Base-by-base conservation (phyloP, 2,113 vertebrate species). In the Salvator merianae region DNA sequence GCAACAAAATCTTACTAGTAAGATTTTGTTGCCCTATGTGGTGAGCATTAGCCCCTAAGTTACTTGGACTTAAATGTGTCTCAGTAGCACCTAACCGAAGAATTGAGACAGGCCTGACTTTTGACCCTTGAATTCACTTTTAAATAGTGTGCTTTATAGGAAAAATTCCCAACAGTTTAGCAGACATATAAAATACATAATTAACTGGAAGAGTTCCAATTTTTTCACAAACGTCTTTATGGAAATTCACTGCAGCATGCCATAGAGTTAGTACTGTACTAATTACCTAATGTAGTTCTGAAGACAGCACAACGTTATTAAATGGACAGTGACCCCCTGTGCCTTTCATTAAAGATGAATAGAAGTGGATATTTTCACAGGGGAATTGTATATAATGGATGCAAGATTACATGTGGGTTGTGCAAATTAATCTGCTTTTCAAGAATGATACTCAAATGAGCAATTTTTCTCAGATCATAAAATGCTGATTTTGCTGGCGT, bases 391-490 rank as follows among this genome's bases (percentile, higher is more conserved):
- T 13, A 0, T 0, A 4, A 68, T 22, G 36, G 68, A 75, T 69
- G 77, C 24, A 28, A 68, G 55, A 87, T 75, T 83, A 84, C 63
- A 79, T 79, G 47, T 65, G 5, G 43, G n/a, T 36, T 77, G 78
- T 70, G 63, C 24, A 28, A 4, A 73, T 0, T 86, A 36, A 70
- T 79, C 79, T 88, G 26, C 70, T 82, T 81, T 76, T 84, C 65
- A 30, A 89, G 32, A 66, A 79, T 4, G 38, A 38, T 69, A 4
- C 79, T 80, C 50, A 36, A 74, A 79, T 36, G 32, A 75, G 53
- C 0, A 0, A 78, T 30, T 26, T 26, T 47, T 59, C 43, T 40
- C 63, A 73, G 36, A 77, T 32, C 47, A 74, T 40, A 70, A 81
- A 79, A 32, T 68, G 81, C 43, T 55, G 50, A 84, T 55, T 87